phyloP scores from a whole-genome alignment of 2,797 vertebrate genomes.

The Rhinella marina region DNA sequence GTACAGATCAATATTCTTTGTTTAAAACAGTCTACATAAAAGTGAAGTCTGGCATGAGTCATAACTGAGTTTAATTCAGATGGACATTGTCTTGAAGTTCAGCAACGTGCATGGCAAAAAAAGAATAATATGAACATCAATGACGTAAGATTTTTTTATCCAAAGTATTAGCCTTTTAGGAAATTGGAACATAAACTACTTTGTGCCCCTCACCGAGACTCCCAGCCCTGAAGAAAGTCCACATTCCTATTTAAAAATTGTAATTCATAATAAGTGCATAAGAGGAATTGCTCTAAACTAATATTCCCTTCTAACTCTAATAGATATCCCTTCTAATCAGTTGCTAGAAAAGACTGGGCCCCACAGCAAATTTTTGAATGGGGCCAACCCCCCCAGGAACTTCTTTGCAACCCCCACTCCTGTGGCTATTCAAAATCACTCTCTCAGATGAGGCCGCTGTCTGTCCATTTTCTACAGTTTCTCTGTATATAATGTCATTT shows the following conservation, averaged over 20 bases:
- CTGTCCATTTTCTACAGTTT: too few species aligned
- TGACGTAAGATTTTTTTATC: slow-evolving; percentile 26
- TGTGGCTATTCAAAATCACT: too few species aligned
- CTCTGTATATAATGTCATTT: too few species aligned
- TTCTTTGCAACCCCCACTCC: too few species aligned
- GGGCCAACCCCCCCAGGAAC: too few species aligned
- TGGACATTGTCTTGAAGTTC: neutral
- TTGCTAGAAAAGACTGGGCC: too few species aligned
- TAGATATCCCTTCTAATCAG: neutral
- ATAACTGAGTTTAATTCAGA: slow-evolving; percentile 15
- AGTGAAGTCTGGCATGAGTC: slow-evolving; percentile 22
- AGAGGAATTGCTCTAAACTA: neutral
- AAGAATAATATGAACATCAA: slow-evolving; percentile 23
- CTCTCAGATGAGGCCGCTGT: too few species aligned
- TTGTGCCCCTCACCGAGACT: slow-evolving; percentile 8
- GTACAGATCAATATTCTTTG: slow-evolving; percentile 19
- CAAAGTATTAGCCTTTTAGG: slow-evolving; percentile 50
- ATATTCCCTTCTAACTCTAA: neutral
- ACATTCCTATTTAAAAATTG: slow-evolving; percentile 4
- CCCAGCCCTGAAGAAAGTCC: neutral
- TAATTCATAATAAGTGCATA: slow-evolving; percentile 32
- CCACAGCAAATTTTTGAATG: too few species aligned
- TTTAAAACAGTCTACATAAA: slow-evolving; percentile 3
- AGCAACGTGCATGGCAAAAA: neutral
- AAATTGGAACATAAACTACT: slow-evolving; percentile 46